Evolutionary conservation across 2,888 invertebrate species (phyloP), one percentile per base, ranked within the genome.

Genomic region (Sepioteuthis lessoniana): DNA sequence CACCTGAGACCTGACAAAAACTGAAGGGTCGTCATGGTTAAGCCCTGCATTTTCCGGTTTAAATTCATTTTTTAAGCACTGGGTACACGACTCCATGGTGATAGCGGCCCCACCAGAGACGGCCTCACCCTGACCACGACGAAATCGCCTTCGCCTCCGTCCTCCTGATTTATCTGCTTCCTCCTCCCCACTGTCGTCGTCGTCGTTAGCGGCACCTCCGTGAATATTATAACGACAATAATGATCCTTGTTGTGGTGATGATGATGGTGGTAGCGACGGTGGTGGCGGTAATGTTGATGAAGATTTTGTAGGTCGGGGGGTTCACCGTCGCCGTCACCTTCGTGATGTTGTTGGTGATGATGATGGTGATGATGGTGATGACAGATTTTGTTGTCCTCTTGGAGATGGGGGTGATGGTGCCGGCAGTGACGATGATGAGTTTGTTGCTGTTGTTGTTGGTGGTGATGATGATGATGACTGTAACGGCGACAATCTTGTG

Each of bases 1-100:
- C 94, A 95, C 96, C 95, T 96, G 96, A 31, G 96, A 95, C n/a
- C 95, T 95, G 50, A 96, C 95, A 94, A 96, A 96, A 94, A 95
- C 96, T 31, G 95, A 94, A 35, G 96, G 96, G 76, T 95, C 95
- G 28, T 96, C 96, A 94, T 96, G 95, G 31, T 95, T 95, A 25
- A 96, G 94, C 25, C 95, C 95, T 35, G 96, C 94, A 94, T 95
- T 95, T 91, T 96, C 96, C 16, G 96, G 95, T 60, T 95, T 95
- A 93, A 96, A 95, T 94, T 96, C 96, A 55, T 95, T 94, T 35
- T 94, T 95, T 46, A 95, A 94, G 90, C 95, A 95, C 93, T 96
- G 95, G 35, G 94, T 90, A 94, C 95, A 95, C n/a, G 94, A 93
- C 35, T 94, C 94, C 94, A 93, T 93, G 50, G 47, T 55, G 42